Conservation (phyloP, 2,113 vertebrate genomes). For the Indicator maculatus region DNA sequence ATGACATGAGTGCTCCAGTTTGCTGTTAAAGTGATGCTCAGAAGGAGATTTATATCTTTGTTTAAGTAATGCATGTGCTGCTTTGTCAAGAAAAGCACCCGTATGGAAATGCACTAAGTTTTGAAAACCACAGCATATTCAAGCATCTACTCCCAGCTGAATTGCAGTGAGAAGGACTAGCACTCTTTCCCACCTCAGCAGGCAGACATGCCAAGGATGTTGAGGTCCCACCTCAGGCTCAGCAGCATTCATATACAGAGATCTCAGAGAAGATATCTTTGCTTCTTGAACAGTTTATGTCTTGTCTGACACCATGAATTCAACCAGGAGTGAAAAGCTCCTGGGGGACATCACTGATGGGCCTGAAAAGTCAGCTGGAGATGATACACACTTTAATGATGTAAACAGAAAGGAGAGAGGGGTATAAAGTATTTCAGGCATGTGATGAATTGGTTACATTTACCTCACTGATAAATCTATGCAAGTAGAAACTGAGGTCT, state of each 20-base stretch:
- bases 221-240: background rate
- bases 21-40: background rate
- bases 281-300: background rate
- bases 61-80: background rate
- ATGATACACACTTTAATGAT: background rate
- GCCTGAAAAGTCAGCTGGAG: background rate
- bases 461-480: background rate
- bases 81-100: background rate
- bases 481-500: background rate
- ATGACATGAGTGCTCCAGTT: fast-evolving
- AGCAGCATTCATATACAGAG: background rate
- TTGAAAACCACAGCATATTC: background rate
- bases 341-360: no score
- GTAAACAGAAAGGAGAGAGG: background rate
- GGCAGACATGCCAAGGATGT: background rate
- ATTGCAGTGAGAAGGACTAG: background rate
- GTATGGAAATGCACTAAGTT: background rate
- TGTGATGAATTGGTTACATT: background rate
- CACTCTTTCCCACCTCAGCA: fast-evolving
- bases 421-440: background rate
- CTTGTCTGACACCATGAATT: background rate
- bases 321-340: background rate
- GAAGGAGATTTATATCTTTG: background rate
- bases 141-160: background rate
- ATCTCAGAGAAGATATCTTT: background rate